Conservation (phyloP, 2,888 invertebrate genomes). For the Hirtodrosophila duncani region DNA sequence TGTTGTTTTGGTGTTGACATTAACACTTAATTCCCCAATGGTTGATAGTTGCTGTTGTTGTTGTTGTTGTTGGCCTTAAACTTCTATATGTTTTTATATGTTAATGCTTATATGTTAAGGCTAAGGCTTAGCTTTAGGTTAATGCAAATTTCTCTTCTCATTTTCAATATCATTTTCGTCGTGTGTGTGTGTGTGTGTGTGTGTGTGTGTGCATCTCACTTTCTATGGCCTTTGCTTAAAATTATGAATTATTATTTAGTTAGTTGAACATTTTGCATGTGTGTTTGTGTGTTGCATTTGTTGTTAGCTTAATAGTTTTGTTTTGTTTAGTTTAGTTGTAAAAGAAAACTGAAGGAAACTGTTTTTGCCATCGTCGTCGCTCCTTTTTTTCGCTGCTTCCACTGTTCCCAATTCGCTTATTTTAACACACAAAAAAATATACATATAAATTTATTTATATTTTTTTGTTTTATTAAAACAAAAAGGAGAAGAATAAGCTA, state of each 20-base stretch:
- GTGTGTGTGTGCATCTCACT: constrained; percentile 12
- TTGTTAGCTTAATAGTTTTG: too few relatives aligned
- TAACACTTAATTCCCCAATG: too few relatives aligned
- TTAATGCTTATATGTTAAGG: too few relatives aligned
- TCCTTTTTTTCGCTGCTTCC: too few relatives aligned
- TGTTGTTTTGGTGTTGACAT: constrained; percentile 28
- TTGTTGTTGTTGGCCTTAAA: not conserved
- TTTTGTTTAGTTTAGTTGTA: not conserved
- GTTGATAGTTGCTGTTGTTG: not conserved
- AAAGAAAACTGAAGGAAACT: constrained; percentile 1
- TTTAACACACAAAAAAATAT: too few relatives aligned
- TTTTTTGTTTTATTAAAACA: too few relatives aligned
- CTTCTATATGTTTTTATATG: constrained; percentile 13
- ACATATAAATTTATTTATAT: too few relatives aligned
- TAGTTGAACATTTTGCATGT: not conserved
- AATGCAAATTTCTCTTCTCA: constrained; percentile 39
- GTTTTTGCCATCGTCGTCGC: too few relatives aligned
- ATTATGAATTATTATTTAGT: not conserved
- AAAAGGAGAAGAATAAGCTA: too few relatives aligned
- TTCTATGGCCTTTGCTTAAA: constrained; percentile 3
- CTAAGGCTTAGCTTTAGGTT: constrained; percentile 25
- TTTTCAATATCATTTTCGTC: constrained; percentile 35
- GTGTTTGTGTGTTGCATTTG: too few relatives aligned
- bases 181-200: constrained; percentile 23
- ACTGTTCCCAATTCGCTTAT: too few relatives aligned